Evolutionary conservation across 2,888 invertebrate genomes (phyloP).

Genomic region (Drosophila lutescens): DNA sequence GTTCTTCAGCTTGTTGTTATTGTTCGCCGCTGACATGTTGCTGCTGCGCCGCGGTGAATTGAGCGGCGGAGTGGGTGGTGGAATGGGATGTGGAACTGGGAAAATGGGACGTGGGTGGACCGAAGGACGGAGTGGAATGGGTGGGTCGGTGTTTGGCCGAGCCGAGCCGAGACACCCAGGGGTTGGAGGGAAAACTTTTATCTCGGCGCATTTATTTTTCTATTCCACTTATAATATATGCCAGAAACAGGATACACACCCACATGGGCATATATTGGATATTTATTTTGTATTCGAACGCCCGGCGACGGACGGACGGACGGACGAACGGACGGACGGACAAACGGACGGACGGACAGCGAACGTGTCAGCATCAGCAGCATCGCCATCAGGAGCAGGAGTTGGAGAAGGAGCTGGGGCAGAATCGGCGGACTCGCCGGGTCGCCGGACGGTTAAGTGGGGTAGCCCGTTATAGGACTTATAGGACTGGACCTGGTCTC

Average conservation of each 20-base stretch:
- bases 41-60: slow-evolving; percentile 70
- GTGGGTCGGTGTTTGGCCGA: slow-evolving; percentile 10
- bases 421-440: slow-evolving; percentile 56
- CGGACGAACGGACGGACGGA: too few relatives aligned
- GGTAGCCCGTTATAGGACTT: slow-evolving; percentile 49
- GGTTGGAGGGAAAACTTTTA: slow-evolving; percentile 70
- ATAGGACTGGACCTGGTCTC: slow-evolving; percentile 15
- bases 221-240: slow-evolving; percentile 83
- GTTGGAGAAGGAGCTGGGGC: neutral
- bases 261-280: slow-evolving; percentile 77
- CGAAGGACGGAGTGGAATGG: slow-evolving; percentile 1
- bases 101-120: slow-evolving; percentile 20
- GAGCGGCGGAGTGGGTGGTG: slow-evolving; percentile 54
- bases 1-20: slow-evolving; percentile 41
- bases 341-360: slow-evolving; percentile 62
- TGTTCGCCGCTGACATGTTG: slow-evolving; percentile 78
- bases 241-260: slow-evolving; percentile 81
- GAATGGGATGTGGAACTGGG: slow-evolving; percentile 27
- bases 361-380: slow-evolving; percentile 68
- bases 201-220: slow-evolving; percentile 82
- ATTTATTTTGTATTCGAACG: slow-evolving; percentile 81
- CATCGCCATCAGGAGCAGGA: slow-evolving; percentile 10
- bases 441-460: slow-evolving; percentile 54
- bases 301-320: slow-evolving; percentile 58
- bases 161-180: slow-evolving; percentile 34